phyloP scores from a whole-genome alignment of 2,797 vertebrate genomes.

The Argya squamiceps region DNA sequence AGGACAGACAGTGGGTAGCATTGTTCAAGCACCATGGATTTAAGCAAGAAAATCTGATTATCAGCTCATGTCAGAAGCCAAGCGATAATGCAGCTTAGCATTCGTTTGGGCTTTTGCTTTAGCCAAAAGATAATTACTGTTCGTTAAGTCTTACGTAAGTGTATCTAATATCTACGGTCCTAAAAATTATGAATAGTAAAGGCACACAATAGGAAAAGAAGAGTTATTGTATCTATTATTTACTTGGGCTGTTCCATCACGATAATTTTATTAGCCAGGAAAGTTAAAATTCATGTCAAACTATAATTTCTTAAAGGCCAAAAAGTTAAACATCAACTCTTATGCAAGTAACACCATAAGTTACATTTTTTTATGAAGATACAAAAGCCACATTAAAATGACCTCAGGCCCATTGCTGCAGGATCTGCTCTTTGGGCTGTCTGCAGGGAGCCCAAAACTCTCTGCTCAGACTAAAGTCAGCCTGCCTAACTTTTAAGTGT shows the following conservation, averaged over 20 bases:
- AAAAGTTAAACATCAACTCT: conserved; percentile 75
- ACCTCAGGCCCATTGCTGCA: neutral
- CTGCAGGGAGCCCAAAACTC: neutral
- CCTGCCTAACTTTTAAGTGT: neutral
- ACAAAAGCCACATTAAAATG: conserved; percentile 18
- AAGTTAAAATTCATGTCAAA: conserved; percentile 78
- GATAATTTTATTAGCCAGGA: conserved; percentile 79
- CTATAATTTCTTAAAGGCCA: conserved; percentile 78
- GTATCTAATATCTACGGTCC: conserved; percentile 81
- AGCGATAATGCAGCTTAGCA: conserved; percentile 97
- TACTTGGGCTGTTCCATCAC: conserved; percentile 73
- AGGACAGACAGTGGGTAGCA: conserved; percentile 92
- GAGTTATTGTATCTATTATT: conserved; percentile 82
- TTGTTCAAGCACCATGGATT: conserved; percentile 93
- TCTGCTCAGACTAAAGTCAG: neutral
- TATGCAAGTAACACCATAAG: conserved; percentile 55
- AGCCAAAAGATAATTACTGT: conserved; percentile 90
- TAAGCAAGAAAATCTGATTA: conserved; percentile 99
- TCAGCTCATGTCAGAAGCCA: conserved; percentile 99
- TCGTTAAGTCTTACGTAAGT: conserved; percentile 85
- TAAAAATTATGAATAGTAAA: conserved; percentile 84
- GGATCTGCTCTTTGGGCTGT: neutral
- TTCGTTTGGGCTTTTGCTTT: conserved; percentile 93
- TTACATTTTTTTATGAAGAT: conserved; percentile 10
- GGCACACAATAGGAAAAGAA: conserved; percentile 80